Base-by-base conservation (phyloP, 2,797 vertebrate genomes). In the Diceros bicornis region DNA sequence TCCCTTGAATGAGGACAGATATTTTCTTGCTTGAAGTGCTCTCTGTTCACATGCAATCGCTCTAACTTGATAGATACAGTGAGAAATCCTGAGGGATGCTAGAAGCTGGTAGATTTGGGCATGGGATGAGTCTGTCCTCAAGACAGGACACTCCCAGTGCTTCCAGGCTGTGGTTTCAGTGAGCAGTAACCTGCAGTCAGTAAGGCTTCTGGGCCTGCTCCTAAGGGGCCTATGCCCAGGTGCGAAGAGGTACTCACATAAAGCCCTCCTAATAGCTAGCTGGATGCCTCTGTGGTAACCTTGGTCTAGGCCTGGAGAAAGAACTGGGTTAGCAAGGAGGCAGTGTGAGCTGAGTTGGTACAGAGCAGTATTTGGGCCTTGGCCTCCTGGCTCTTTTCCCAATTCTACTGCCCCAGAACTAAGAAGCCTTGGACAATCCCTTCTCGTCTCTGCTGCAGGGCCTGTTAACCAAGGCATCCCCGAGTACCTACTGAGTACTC, bases 91-190 rank as follows among this genome's bases (percentile, higher is more conserved):
- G 27, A 89, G 84, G 11, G 88, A n/a, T 11, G 25, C 64, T 8
- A 9, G 61, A 91, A 50, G 32, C 59, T 83, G 32, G 44, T 34
- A 69, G 13, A 21, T 32, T 44, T 66, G 55, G 44, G 69, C 50
- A 77, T 44, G 50, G n/a, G 61, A 74, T 6, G 78, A 78, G 34
- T 90, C 37, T 92, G 44, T 93, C 52, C 89, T 93, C 47, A 68
- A 91, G 75, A 55, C 1, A 34, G n/a, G 79, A 78, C 16, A 10
- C 59, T 44, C 59, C 9, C n/a, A 52, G 50, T 68, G 79, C 29
- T 68, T 79, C 29, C 47, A 34, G 61, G 69, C 12, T 7, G 11
- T 59, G 11, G 27, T 89, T 50, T 68, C 47, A 7, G 47, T 27
- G 62, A 64, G 57, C 23, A 16, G 59, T 71, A 25, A 47, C 37